Evolutionary conservation across 2,888 invertebrate species (phyloP), one percentile per base, ranked within the genome.

Genomic region (Falcaria lacertinaria): DNA sequence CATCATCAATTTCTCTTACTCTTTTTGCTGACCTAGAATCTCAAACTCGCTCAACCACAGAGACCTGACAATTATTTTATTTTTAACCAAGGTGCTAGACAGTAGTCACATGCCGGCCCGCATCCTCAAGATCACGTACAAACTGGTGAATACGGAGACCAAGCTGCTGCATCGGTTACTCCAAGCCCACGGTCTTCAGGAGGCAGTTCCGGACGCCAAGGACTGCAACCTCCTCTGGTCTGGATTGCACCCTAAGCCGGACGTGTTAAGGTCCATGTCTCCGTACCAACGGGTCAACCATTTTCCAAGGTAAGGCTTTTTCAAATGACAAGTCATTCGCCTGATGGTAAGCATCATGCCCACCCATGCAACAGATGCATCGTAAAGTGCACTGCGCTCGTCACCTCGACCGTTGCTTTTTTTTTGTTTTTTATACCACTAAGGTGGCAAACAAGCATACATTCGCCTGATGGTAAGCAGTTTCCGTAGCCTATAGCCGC

Each of bases 211-310:
- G 0, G 84, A 89, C 0, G 57, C 92, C 43, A 93, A 94, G 44
- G 95, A 95, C 70, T 98, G 94, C 80, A 98, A 96, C 79, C 84
- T 98, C 35, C 79, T 98, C 41, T 98, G 98, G 98, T 96, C 97
- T 25, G 97, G 97, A 17, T 93, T 95, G 35, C 97, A 98, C 71
- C 94, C 97, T 22, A 97, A 97, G 75, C 96, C 97, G 17, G 97
- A 97, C 64, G 93, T 95, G 13, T 87, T 98, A 42, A 90, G 97
- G 54, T 92, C 93, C 38, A 81, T 98, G 60, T 91, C 94, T 37
- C 93, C 95, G n/a, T 95, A 97, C 79, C 98, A 98, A 82, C 92
- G 97, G 67, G 95, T 98, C 45, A 98, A 98, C 78, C 98, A 98
- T 83, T 98, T 98, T 78, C 98, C 98, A 5, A 93, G 94, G 94